A percentile compares a stretch with the other conserved stretches of the same genome.
phyloP scores from a whole-genome alignment of 2,888 invertebrate species.

The Agrochola litura region DNA sequence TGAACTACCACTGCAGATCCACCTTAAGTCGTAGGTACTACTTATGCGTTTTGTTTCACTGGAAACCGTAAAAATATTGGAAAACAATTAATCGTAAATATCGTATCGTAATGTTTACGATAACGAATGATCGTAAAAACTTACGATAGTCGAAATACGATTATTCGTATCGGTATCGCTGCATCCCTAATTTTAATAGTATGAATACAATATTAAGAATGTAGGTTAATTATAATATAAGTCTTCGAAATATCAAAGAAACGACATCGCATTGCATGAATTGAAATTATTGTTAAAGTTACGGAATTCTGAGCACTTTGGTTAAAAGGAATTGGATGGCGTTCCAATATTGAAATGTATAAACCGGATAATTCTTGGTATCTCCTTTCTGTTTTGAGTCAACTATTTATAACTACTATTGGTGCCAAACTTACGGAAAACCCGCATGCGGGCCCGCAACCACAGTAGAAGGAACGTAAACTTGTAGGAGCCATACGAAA shows the following conservation, averaged over 20 bases:
- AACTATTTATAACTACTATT: background rate
- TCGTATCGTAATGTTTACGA: background rate
- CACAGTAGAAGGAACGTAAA: background rate
- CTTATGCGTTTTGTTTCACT: background rate
- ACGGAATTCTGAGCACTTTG: background rate
- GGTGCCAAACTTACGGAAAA: background rate
- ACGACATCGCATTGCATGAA: constrained; percentile 25
- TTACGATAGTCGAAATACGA: background rate
- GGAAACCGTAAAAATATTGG: background rate
- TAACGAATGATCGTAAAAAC: background rate
- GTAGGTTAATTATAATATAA: background rate
- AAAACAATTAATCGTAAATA: background rate
- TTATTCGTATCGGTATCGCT: background rate
- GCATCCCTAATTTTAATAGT: background rate
- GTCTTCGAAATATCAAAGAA: constrained; percentile 20
- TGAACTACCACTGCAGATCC: no score
- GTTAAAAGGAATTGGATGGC: constrained; percentile 28
- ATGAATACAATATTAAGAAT: background rate
- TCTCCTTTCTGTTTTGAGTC: no score
- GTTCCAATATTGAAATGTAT: background rate
- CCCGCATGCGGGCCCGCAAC: background rate
- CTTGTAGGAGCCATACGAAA: background rate
- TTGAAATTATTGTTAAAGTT: constrained; percentile 34
- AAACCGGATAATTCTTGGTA: no score
- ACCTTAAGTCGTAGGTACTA: no score